Percentiles rank a stretch among this genome's conserved stretches.
These are phyloP conservation scores for Bradypodion pumilum DNA, from an alignment of 2,797 vertebrate genomes.

Conservation along the genomic window DNA sequence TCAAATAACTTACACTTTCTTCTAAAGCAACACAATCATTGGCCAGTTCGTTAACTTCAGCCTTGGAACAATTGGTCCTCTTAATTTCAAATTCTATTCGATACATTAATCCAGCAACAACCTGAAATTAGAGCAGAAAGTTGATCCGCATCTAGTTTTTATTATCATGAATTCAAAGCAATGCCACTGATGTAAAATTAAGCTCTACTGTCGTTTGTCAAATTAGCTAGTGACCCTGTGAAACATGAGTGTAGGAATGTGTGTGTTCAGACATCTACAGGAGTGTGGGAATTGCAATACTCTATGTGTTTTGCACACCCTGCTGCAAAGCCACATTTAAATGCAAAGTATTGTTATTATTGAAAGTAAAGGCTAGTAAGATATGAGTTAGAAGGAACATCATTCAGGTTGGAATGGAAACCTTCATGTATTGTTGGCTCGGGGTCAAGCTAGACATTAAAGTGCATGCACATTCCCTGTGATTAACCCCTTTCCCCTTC, in stretches of 20 bases:
- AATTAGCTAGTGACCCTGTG: not conserved
- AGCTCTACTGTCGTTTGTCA: not conserved
- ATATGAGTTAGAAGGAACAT: not conserved
- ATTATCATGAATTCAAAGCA: not conserved
- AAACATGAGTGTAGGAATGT: not conserved
- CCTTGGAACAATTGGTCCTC: constrained; percentile 74
- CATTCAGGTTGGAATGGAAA: not conserved
- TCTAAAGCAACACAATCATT: constrained; percentile 45
- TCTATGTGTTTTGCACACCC: too few species aligned
- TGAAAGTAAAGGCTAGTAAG: not conserved
- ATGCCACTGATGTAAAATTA: not conserved
- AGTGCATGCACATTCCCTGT: too few species aligned
- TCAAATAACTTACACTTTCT: constrained; percentile 61
- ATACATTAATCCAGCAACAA: constrained; percentile 57
- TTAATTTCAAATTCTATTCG: constrained; percentile 37
- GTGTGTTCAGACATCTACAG: not conserved
- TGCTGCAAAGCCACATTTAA: too few species aligned
- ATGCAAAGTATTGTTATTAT: too few species aligned
- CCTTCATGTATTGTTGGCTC: not conserved
- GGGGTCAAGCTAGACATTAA: too few species aligned
- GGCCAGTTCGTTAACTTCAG: constrained; percentile 33
- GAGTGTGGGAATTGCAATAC: too few species aligned
- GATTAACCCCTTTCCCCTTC: too few species aligned
- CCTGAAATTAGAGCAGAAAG: constrained; percentile 64
- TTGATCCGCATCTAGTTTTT: not conserved